Evolutionary conservation across 2,113 vertebrate species (phyloP).

Genomic region (Haemorhous mexicanus): DNA sequence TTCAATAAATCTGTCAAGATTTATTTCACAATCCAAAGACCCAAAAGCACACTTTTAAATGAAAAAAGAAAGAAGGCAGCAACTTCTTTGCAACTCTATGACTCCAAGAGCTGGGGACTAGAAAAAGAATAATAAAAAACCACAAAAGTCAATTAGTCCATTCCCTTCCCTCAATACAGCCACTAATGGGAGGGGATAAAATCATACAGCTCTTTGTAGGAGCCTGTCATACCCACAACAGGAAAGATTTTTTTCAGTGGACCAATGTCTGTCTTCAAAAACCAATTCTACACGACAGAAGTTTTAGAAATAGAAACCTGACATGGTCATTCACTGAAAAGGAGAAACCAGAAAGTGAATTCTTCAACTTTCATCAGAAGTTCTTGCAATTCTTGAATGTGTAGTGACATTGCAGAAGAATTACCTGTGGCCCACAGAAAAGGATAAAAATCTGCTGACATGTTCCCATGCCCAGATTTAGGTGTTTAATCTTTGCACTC

Average conservation of each 20-base stretch:
- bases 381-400: neutral
- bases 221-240: neutral
- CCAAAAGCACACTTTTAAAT: neutral
- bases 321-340: neutral
- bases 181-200: neutral
- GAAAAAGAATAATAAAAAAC: neutral
- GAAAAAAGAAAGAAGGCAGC: neutral
- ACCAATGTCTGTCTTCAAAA: neutral
- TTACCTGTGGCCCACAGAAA: neutral
- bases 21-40: neutral
- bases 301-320: neutral
- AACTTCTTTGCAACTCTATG: neutral
- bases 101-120: neutral
- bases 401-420: neutral
- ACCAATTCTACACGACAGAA: neutral
- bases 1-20: neutral
- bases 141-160: neutral
- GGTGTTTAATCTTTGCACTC: neutral
- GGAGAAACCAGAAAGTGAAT: neutral
- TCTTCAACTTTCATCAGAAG: neutral
- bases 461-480: neutral
- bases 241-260: neutral
- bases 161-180: neutral
- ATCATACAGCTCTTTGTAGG: neutral
- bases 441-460: neutral